These are phyloP conservation scores for Prunella himalayana DNA, from an alignment of 2,113 vertebrate genomes.

Conservation along the genomic window DNA sequence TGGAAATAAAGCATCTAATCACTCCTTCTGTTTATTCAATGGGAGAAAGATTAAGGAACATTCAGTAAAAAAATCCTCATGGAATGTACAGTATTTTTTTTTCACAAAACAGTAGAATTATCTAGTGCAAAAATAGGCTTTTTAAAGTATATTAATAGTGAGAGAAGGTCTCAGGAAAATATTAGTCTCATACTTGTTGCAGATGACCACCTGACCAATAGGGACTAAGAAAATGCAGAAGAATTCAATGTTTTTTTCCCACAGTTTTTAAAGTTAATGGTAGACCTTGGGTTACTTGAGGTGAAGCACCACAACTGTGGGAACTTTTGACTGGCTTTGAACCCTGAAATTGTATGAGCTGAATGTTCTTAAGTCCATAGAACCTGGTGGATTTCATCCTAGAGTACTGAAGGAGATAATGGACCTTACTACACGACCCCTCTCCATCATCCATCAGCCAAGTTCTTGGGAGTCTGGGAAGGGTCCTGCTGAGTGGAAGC, in stretches of 20 bases:
- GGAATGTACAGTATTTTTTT: not conserved
- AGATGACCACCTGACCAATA: not conserved
- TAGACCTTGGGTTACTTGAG: not conserved
- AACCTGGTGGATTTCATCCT: not conserved
- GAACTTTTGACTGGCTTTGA: not conserved
- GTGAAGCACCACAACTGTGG: not conserved
- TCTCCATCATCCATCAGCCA: not conserved
- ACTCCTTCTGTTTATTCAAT: not conserved
- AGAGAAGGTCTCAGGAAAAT: not conserved
- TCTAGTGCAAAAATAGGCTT: not conserved
- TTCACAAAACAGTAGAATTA: not conserved
- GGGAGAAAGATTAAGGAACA: not conserved
- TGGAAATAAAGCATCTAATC: not conserved
- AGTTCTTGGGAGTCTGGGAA: not conserved
- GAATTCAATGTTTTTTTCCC: not conserved
- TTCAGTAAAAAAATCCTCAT: not conserved
- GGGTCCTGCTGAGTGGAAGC: not conserved
- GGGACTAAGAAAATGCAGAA: not conserved
- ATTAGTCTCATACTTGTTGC: not conserved
- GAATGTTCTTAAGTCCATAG: not conserved
- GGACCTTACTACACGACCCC: fast-evolving
- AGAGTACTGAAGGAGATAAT: not conserved
- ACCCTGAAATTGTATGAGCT: not conserved
- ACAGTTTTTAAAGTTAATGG: not conserved
- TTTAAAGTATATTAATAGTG: not conserved